phyloP scores from a whole-genome alignment of 2,888 invertebrate species.

The Crossocerus cetratus region DNA sequence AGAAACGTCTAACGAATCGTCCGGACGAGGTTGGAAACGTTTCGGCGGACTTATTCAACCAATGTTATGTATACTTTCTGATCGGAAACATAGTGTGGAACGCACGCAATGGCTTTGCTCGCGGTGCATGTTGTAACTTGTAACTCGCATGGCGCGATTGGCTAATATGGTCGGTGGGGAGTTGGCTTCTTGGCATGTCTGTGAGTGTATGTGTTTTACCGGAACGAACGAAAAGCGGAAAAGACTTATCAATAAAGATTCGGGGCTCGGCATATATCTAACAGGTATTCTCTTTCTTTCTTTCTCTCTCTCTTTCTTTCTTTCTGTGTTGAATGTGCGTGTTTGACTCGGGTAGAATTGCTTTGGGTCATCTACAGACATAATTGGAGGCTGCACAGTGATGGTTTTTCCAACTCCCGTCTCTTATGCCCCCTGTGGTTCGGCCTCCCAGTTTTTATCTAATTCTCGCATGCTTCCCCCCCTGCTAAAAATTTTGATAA shows the following conservation, averaged over 20 bases:
- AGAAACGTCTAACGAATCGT: slow-evolving; percentile 12
- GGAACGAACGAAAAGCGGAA: slow-evolving; percentile 54
- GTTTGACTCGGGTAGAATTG: slow-evolving; percentile 65
- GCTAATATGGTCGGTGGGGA: too few relatives aligned
- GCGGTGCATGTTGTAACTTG: background rate
- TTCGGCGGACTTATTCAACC: too few relatives aligned
- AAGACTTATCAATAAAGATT: slow-evolving; percentile 50
- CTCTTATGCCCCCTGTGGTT: slow-evolving; percentile 27
- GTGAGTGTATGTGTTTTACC: too few relatives aligned
- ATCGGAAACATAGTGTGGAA: too few relatives aligned
- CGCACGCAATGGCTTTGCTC: background rate
- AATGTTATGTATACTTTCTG: too few relatives aligned
- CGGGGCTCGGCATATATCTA: slow-evolving; percentile 35
- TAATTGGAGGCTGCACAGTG: slow-evolving; percentile 51
- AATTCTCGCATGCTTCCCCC: slow-evolving; percentile 30
- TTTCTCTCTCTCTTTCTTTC: slow-evolving; percentile 1
- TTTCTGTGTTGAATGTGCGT: slow-evolving; percentile 67
- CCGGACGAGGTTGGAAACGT: background rate
- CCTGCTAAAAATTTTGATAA: slow-evolving; percentile 60
- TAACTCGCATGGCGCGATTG: too few relatives aligned
- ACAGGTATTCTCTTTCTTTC: slow-evolving; percentile 34
- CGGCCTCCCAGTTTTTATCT: background rate
- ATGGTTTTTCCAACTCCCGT: slow-evolving; percentile 26
- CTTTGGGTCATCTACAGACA: slow-evolving; percentile 45
- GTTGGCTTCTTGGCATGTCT: background rate